Conservation (phyloP, 1,140 invertebrate genomes). For the Trachelipus rathkii region DNA sequence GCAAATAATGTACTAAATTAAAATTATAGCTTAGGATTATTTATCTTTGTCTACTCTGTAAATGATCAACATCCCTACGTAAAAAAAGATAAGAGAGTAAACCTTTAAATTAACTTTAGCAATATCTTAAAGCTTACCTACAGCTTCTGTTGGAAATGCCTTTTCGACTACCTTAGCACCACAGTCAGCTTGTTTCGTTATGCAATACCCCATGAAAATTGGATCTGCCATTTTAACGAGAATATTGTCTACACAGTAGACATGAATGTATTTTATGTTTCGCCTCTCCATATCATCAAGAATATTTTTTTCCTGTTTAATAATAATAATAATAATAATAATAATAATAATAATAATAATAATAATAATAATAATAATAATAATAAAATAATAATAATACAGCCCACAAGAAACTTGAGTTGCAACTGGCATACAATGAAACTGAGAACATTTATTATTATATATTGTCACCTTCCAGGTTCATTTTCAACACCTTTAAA, state of each 20-base stretch:
- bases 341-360: too few relatives aligned
- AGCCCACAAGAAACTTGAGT: too few relatives aligned
- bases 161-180: constrained; percentile 95
- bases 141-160: constrained; percentile 79
- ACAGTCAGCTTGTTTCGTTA: constrained; percentile 82
- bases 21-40: not conserved
- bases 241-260: constrained; percentile 98
- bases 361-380: too few relatives aligned
- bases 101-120: not conserved
- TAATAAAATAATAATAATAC: too few relatives aligned
- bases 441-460: too few relatives aligned
- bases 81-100: not conserved
- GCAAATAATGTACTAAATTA: not conserved
- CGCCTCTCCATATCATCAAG: constrained; percentile 74
- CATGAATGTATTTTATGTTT: constrained; percentile 86
- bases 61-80: not conserved
- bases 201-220: constrained; percentile 91
- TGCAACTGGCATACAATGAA: too few relatives aligned
- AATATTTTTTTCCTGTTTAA: constrained; percentile 51
- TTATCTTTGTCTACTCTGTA: not conserved
- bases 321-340: not conserved
- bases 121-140: constrained; percentile 55
- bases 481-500: too few relatives aligned
- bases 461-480: too few relatives aligned
- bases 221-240: constrained; percentile 97